Percentiles rank a stretch among this genome's conserved stretches.
These are phyloP conservation scores for Vanessa tameamea DNA, from an alignment of 1,140 invertebrate species.

Conservation along the genomic window DNA sequence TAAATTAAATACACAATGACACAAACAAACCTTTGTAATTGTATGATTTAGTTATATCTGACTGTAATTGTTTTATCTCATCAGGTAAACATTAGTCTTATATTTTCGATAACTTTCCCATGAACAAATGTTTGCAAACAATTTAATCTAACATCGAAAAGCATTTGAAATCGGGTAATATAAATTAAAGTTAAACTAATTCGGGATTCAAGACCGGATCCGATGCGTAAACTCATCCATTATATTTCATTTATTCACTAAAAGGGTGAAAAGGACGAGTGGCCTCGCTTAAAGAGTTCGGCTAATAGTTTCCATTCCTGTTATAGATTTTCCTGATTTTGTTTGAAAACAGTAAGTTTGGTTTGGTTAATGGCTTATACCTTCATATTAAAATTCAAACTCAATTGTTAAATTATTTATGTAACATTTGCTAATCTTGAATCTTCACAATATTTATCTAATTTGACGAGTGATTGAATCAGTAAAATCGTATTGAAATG, in stretches of 20 bases:
- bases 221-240: slow-evolving; percentile 47
- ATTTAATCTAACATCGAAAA: slow-evolving; percentile 33
- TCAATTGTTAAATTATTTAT: no score
- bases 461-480: not conserved
- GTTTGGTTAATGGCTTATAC: not conserved
- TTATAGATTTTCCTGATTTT: slow-evolving; percentile 24
- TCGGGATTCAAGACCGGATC: slow-evolving; percentile 42
- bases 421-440: not conserved
- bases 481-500: no score
- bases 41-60: not conserved
- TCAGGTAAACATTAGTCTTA: not conserved
- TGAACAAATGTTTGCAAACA: slow-evolving; percentile 13
- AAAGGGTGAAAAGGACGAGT: slow-evolving; percentile 45
- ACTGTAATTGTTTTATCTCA: not conserved
- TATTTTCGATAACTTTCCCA: not conserved
- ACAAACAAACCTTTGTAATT: no score
- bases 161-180: slow-evolving; percentile 34
- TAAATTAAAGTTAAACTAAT: slow-evolving; percentile 46
- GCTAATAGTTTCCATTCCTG: slow-evolving; percentile 27
- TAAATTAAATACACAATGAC: no score
- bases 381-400: not conserved
- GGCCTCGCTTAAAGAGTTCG: slow-evolving; percentile 29
- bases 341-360: not conserved
- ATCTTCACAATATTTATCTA: not conserved
- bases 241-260: slow-evolving; percentile 49